Evolutionary conservation across 2,888 invertebrate species (phyloP), one percentile per base, ranked within the genome.

Genomic region (Koerneria pararmatus): DNA sequence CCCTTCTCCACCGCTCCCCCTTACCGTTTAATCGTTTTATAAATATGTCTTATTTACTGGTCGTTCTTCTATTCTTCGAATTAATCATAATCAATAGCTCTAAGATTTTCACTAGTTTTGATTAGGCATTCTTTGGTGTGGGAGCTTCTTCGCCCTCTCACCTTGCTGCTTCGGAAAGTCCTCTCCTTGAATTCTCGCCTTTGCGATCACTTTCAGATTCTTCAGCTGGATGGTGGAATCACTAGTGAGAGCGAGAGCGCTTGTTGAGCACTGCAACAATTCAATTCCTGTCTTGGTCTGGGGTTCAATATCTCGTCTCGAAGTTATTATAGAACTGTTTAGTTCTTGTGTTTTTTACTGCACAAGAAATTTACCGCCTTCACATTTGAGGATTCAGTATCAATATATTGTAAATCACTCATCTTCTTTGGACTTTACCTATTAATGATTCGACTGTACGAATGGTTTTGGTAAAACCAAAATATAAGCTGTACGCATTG

Each of bases 181-280:
- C 59, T 68, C 69, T 15, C 65, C 65, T 34, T 71, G 69, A 29
- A 74, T 49, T 27, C 58, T 35, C 6, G 77, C 77, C 56, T 77
- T 74, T 11, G 79, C 80, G 6, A 80, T 67, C 22, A 78, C 73
- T 51, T 72, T 73, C 31, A 78, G 62, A 11, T 68, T 56, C 57
- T 72, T 73, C 67, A 81, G 68, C n/a, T 71, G 67, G 53, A 81
- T 58, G 60, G 60, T 61, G 29, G 77, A 75, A n/a, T 72, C 75
- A 51, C 72, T 66, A 37, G 67, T 67, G 32, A 81, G 74, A 37
- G 72, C 68, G 31, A 81, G 74, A 27, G 69, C 67, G 61, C 76
- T 65, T 24, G 72, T 70, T 22, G 79, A 78, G 72, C 81, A 81
- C 63, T 73, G 63, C 60, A 74, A 76, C n/a, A n/a, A n/a, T n/a